These are phyloP conservation scores for Exaiptasia diaphana DNA, from an alignment of 64 coral and sea anemone species.

Conservation along the genomic window DNA sequence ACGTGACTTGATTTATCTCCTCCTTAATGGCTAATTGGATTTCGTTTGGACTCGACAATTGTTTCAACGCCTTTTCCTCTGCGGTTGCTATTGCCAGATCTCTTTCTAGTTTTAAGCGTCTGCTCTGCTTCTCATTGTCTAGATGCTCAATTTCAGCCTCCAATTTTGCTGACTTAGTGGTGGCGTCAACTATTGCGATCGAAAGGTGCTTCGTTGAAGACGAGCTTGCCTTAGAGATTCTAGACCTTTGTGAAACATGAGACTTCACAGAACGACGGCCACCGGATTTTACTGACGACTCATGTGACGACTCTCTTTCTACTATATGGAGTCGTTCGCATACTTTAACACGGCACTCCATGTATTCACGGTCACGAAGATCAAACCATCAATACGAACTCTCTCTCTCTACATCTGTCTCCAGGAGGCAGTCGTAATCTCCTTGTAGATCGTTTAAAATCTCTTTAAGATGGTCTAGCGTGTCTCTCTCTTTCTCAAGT, in stretches of 20 bases:
- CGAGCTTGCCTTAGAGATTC: background rate
- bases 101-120: conserved; percentile 30
- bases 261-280: background rate
- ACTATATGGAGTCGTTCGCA: conserved; percentile 9
- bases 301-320: background rate
- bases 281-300: background rate
- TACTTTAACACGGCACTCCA: background rate
- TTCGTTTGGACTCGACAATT: too few species aligned
- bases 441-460: conserved; percentile 21
- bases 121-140: conserved; percentile 7
- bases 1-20: too few species aligned
- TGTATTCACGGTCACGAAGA: background rate
- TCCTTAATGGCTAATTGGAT: too few species aligned
- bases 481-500: conserved; percentile 19
- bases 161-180: conserved; percentile 32
- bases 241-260: background rate
- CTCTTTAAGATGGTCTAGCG: conserved; percentile 28
- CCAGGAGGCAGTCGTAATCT: conserved; percentile 3
- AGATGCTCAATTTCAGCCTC: conserved; percentile 19
- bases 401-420: background rate
- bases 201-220: background rate
- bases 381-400: background rate
- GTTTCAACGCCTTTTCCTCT: conserved; percentile 17
- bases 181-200: background rate
- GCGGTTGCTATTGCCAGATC: conserved; percentile 16